Base-by-base conservation (phyloP, 35 echinoderm and acorn worm genomes). In the Amphiura filiformis region DNA sequence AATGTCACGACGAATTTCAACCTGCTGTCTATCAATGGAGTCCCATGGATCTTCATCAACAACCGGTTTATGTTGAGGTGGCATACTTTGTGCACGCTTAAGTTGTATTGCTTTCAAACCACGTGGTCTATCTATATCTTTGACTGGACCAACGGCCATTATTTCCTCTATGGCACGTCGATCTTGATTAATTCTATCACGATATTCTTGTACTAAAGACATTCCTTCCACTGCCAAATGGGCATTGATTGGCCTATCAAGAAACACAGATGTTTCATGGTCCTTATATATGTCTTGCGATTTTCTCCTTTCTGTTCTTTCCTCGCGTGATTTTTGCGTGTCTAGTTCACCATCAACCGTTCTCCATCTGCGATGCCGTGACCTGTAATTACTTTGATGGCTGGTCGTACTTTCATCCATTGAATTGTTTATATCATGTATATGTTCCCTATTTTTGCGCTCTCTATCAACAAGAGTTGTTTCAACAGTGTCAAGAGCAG, bases 1-100 rank as follows among this genome's bases (percentile, higher is more conserved):
- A 15, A 95, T 84, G 14, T 84, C 39, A 26, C 87, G 82, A 20
- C 90, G 90, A 11, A 83, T 96, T 40, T 86, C 78, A 0, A 96
- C 34, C 35, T 96, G 90, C 77, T 92, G 90, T 18, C 56, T 86
- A 37, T 96, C 94, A 81, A 96, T 96, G 3, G 76, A 36, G 14
- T 76, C 39, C 94, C 90, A 96, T 34, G 56, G 78, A 14, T 90
- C 81, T 4, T 90, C 92, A 31, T 95, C 93, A 9, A 83, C 1
- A 33, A 56, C 80, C 36, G 80, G 34, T 38, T 28, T 38, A 82
- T 15, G 20, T 33, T 14, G 36, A 83, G 34, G 26, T 31, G 37
- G 12, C 30, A 26, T 4, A 2, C 64, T 85, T 37, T 85, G 44
- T 23, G 49, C 35, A 36, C 34, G 80, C 11, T 52, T 85, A 11